Evolutionary conservation across 1,140 invertebrate species (phyloP), one percentile per base, ranked within the genome.

Genomic region (Drosophila pseudoananassae): DNA sequence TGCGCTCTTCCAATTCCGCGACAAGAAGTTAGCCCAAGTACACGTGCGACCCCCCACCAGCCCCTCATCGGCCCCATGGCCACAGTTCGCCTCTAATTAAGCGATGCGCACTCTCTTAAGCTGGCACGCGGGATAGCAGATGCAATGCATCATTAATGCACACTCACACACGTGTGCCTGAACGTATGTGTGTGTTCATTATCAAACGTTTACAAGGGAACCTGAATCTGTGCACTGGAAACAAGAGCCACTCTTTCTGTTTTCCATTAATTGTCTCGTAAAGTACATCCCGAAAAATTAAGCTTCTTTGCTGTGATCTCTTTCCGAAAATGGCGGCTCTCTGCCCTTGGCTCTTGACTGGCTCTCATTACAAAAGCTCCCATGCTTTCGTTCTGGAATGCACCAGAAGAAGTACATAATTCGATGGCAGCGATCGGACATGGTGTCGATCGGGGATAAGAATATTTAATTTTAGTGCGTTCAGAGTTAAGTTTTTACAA

Each of bases 91-190:
- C 78, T 77, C 58, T 87, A 87, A 87, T 87, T 87, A 87, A 87
- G 78, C 65, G 58, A 57, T 68, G 68, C 61, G 60, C 31, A 77
- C 53, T 57, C 65, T 87, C 70, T 85, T 66, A 59, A 69, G 61
- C 56, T 51, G 65, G 45, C 61, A 47, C 50, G 40, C 49, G 65
- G 65, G 38, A 15, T 20, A 47, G 55, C 29, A 51, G 54, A 51
- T 69, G 64, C 61, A 68, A 76, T 87, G 82, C 82, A 87, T 82
- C 78, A 87, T 87, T 87, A 82, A 87, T 87, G 83, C 74, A 85
- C 27, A 77, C 76, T 15, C 64, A 47, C 68, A 27, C n/a, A 58
- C 40, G 46, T 43, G 51, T 38, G 15, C 2, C 2, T 3, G 14
- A 9, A 46, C 4, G 4, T 10, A 36, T 36, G 33, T 36, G 33